These are phyloP conservation scores for Stratiomys singularior DNA, from an alignment of 2,888 invertebrate genomes.

Conservation along the genomic window DNA sequence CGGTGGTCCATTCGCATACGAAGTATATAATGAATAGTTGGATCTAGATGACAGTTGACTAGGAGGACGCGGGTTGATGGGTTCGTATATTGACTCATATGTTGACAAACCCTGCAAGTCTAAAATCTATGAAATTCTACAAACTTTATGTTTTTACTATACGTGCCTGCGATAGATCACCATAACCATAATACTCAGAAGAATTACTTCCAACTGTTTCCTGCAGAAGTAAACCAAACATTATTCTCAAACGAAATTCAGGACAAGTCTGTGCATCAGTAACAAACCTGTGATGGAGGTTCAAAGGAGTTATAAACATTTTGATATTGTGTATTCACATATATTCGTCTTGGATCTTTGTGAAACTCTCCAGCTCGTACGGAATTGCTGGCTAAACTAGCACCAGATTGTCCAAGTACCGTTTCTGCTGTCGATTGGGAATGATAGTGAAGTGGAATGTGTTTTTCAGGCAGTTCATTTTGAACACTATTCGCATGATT, in stretches of 20 bases:
- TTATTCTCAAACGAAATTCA: neutral
- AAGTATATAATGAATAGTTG: conserved; percentile 75
- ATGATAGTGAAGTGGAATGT: neutral
- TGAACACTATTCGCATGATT: neutral
- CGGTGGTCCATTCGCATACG: conserved; percentile 69
- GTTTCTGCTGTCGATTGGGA: neutral
- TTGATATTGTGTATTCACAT: conserved; percentile 54
- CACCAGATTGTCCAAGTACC: neutral
- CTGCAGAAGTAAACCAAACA: conserved; percentile 15
- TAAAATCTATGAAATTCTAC: no score
- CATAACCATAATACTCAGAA: conserved; percentile 69
- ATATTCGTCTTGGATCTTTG: conserved; percentile 51
- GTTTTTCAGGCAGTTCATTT: neutral
- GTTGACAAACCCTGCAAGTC: conserved; percentile 73
- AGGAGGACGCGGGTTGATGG: conserved; percentile 86
- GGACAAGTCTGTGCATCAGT: no score
- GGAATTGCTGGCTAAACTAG: neutral
- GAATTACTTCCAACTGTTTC: conserved; percentile 53
- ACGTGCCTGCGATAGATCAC: conserved; percentile 77
- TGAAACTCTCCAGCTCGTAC: conserved; percentile 23
- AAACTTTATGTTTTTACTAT: neutral
- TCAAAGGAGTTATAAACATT: conserved; percentile 58
- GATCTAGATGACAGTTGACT: conserved; percentile 75
- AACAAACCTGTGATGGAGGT: conserved; percentile 66
- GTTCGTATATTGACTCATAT: conserved; percentile 91